Percentiles rank a stretch among this genome's conserved stretches.
Conservation (phyloP, 2,888 invertebrate genomes). For the Hydropsyche betteni region DNA sequence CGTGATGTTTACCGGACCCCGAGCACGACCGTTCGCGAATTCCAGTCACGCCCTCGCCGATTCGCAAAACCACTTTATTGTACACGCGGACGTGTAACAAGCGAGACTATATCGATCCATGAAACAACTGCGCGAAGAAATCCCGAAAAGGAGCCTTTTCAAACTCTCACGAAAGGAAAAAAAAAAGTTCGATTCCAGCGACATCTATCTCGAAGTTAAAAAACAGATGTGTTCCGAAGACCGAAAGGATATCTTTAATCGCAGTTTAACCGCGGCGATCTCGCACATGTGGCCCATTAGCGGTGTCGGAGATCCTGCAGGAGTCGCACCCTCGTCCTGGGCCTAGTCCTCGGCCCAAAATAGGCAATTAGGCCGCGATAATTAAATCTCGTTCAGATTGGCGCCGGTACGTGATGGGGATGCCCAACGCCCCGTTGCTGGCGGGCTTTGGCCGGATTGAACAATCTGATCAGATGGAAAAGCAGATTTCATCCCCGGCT, state of each 20-base stretch:
- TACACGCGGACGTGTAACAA: slow-evolving; percentile 35
- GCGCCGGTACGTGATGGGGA: slow-evolving; percentile 32
- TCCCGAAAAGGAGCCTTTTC: too few relatives aligned
- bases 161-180: too few relatives aligned
- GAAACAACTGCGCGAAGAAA: too few relatives aligned
- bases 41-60: slow-evolving; percentile 43
- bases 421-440: slow-evolving; percentile 4
- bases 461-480: slow-evolving; percentile 38
- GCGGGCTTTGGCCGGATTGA: slow-evolving; percentile 20
- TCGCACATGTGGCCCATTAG: slow-evolving; percentile 14
- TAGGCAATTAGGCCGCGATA: slow-evolving; percentile 43
- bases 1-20: slow-evolving; percentile 35
- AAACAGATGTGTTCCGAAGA: too few relatives aligned
- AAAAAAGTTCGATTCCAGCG: too few relatives aligned
- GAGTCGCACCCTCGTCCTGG: slow-evolving; percentile 9
- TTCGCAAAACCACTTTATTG: slow-evolving; percentile 48
- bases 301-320: not conserved
- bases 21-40: not conserved
- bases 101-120: slow-evolving; percentile 21
- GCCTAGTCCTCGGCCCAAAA: slow-evolving; percentile 35
- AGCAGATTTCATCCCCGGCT: slow-evolving; percentile 36
- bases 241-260: too few relatives aligned
- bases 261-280: not conserved
- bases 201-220: too few relatives aligned
- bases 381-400: slow-evolving; percentile 42